phyloP scores from a whole-genome alignment of 2,888 invertebrate genomes.

The Oxyteleia sp. region DNA sequence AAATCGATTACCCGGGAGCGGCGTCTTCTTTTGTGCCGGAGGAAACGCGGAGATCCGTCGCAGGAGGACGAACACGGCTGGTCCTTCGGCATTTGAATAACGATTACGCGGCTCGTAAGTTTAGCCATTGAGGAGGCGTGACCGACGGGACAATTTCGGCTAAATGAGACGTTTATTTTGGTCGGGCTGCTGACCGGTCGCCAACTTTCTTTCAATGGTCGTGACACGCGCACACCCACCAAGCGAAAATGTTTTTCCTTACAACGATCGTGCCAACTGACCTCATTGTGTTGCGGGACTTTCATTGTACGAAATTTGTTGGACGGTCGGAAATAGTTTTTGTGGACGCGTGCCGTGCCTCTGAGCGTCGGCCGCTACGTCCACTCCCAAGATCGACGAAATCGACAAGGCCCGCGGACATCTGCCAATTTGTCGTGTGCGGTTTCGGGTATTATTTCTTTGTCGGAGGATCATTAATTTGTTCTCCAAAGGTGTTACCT shows the following conservation, averaged over 20 bases:
- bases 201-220: constrained; percentile 67
- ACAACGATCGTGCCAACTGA: constrained; percentile 66
- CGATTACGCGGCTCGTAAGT: constrained; percentile 74
- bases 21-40: constrained; percentile 55
- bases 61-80: constrained; percentile 45
- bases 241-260: constrained; percentile 70
- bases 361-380: constrained; percentile 24
- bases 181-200: constrained; percentile 63
- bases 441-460: constrained; percentile 47
- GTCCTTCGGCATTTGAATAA: constrained; percentile 66
- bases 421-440: constrained; percentile 66
- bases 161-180: constrained; percentile 83
- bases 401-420: constrained; percentile 46
- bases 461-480: constrained; percentile 47
- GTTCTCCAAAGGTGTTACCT: constrained; percentile 31
- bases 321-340: constrained; percentile 67
- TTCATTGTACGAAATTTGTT: constrained; percentile 67
- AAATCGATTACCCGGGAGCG: constrained; percentile 66
- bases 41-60: constrained; percentile 41
- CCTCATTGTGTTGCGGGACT: constrained; percentile 66
- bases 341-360: constrained; percentile 61
- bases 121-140: constrained; percentile 71
- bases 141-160: constrained; percentile 77
- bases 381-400: constrained; percentile 64
- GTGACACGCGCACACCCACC: constrained; percentile 69